Base-by-base conservation (phyloP, 92 coral and sea anemone genomes). In the Parazoanthus atlanticus region DNA sequence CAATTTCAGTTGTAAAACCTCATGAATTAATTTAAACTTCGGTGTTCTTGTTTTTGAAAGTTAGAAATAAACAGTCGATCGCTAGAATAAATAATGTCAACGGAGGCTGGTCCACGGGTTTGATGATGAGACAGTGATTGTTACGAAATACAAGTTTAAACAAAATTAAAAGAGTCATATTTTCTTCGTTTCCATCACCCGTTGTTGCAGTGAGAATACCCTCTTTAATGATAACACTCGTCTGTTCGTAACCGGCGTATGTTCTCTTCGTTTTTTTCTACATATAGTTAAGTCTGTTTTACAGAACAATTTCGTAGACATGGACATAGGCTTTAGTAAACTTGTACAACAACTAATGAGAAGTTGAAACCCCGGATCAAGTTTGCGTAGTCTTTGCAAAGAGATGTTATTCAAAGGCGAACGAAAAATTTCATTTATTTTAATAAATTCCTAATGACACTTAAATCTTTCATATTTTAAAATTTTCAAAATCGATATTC, bases 11-110 rank as follows among this genome's bases (percentile, higher is more conserved):
- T 31, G 74, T 67, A 65, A 26, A 84, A 84, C 38, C 77, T 83
- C 86, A 66, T 83, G 54, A 84, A 84, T 43, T 70, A 67, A 84
- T 84, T 84, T 17, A 43, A 70, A 21, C 30, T 82, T 70, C 78
- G 29, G 61, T 6, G 54, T 41, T 70, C 64, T 43, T 70, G 38
- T 69, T 70, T 73, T 25, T 69, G 40, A 46, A 64, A 46, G 43
- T 71, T 47, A 69, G 65, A 34, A 38, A 69, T 70, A 41, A 46
- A 84, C 87, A 46, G 87, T n/a, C n/a, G 34, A 1, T 4, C 28
- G 19, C 5, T 0, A 26, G 31, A 61, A 38, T 23, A 65, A 64
- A 12, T 34, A n/a, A 76, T 76, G n/a, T 17, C 17, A 46, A 13
- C 34, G 2, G 10, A 11, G 17, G 9, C 40, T 72, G 21, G 9